Evolutionary conservation across 2,113 vertebrate species (phyloP), one percentile per base, ranked within the genome.

Genomic region (Paradoxurus hermaphroditus): DNA sequence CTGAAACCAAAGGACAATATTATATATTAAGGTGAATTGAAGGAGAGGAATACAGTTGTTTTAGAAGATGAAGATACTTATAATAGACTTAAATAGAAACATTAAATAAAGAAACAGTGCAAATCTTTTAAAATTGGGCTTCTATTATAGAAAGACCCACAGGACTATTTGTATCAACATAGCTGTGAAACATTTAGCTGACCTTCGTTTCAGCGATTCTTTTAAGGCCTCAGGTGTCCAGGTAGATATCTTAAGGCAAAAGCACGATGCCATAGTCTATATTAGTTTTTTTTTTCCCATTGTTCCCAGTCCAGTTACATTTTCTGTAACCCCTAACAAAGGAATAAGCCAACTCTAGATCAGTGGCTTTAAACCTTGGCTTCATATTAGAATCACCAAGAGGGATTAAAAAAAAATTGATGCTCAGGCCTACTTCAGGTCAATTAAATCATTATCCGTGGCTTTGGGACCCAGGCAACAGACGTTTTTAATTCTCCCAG

Each of bases 61-160:
- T 94, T 75, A 79, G 53, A 63, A 84, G 68, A 86, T 77, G 46
- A 81, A 62, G 4, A 9, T 25, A 49, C 18, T 92, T 68, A 5
- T 98, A 95, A 91, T 34, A 72, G 44, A 23, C 29, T 83, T 67
- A 59, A 83, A 70, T 75, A 51, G 56, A 65, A 95, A 81, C 34
- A 41, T 94, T 93, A 89, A 88, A 84, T 81, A 78, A 97, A 92
- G 70, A n/a, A 82, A 62, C 27, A 62, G 21, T 91, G 53, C 12
- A 89, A 68, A 44, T 84, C 51, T 86, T 89, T 82, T 41, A 49
- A 53, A 95, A 68, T 90, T 41, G 68, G n/a, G 59, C 15, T 72
- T 7, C 11, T 73, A 41, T 53, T 78, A 3, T 77, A 31, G 23
- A 84, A 73, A 68, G 9, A 39, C 39, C 14, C 46, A 56, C 4